phyloP scores from a whole-genome alignment of 2,113 vertebrate genomes.

The Tupaia tana region DNA sequence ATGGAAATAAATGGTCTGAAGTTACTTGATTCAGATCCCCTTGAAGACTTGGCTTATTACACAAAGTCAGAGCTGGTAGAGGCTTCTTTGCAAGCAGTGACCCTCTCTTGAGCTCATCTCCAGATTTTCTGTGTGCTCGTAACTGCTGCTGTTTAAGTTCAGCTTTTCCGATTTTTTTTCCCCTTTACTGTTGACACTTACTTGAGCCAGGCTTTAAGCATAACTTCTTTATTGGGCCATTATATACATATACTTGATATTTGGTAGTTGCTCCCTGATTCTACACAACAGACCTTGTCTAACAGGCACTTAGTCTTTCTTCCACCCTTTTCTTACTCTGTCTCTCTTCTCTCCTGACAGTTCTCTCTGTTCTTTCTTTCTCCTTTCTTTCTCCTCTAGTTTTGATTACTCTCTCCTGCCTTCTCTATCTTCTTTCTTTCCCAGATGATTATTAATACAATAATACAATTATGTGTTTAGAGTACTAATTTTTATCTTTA shows the following conservation, averaged over 20 bases:
- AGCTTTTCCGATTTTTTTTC: background rate
- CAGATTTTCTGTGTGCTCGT: background rate
- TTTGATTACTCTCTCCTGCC: background rate
- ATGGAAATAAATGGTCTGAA: background rate
- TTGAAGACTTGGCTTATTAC: background rate
- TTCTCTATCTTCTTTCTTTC: background rate
- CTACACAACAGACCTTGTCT: background rate
- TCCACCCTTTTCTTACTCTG: background rate
- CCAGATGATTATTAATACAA: background rate
- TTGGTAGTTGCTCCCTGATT: background rate
- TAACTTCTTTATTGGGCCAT: background rate
- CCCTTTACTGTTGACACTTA: background rate
- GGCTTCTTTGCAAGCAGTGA: background rate
- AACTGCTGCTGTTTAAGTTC: background rate
- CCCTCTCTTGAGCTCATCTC: background rate
- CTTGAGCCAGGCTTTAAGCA: background rate
- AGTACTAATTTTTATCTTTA: background rate
- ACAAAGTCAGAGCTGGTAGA: background rate
- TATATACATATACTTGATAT: background rate
- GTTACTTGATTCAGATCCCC: background rate
- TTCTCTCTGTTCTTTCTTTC: background rate
- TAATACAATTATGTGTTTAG: background rate
- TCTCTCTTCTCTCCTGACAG: background rate
- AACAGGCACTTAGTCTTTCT: background rate
- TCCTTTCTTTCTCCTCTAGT: background rate